phyloP scores from a whole-genome alignment of 2,797 vertebrate species.

The Sciurus carolinensis region DNA sequence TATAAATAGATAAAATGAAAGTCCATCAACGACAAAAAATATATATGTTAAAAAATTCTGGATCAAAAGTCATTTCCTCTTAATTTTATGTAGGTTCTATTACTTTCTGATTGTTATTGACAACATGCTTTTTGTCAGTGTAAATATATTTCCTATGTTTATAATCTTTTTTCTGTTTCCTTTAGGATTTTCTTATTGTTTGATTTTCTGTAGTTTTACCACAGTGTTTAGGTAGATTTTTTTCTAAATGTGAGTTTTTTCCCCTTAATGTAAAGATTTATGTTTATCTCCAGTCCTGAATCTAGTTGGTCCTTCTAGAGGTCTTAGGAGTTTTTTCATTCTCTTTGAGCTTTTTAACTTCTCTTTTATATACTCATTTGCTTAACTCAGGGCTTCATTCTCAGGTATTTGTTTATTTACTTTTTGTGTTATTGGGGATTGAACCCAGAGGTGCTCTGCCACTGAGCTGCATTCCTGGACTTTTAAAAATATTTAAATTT shows the following conservation, averaged over 20 bases:
- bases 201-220: background rate
- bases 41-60: background rate
- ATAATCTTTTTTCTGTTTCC: constrained; percentile 1
- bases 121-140: background rate
- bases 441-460: no score
- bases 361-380: background rate
- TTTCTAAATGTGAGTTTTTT: background rate
- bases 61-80: background rate
- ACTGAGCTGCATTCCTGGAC: no score
- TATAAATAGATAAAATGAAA: no score
- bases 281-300: background rate
- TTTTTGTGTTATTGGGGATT: no score
- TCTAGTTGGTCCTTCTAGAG: background rate
- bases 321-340: background rate
- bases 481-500: no score
- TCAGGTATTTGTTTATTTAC: background rate
- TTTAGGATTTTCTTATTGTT: background rate
- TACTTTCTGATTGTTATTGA: background rate
- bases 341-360: background rate
- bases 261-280: background rate
- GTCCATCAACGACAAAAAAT: no score
- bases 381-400: background rate
- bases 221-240: background rate
- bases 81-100: background rate
- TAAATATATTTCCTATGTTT: background rate